These are phyloP conservation scores for Noctua fimbriata DNA, from an alignment of 2,888 invertebrate species.

Conservation along the genomic window DNA sequence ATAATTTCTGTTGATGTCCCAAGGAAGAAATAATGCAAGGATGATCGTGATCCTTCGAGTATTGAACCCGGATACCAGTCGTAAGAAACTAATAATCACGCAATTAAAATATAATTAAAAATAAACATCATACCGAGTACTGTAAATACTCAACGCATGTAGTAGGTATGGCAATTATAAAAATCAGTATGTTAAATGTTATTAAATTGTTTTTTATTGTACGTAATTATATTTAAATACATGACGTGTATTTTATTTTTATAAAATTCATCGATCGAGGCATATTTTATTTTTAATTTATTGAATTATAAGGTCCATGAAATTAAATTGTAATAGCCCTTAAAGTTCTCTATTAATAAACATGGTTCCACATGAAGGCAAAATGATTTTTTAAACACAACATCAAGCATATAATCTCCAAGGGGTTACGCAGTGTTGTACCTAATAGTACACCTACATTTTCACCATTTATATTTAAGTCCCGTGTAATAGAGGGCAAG, in stretches of 20 bases:
- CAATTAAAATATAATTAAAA: conserved; percentile 54
- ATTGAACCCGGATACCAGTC: conserved; percentile 45
- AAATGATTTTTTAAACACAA: background rate
- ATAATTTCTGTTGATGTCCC: background rate
- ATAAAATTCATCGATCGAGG: conserved; percentile 14
- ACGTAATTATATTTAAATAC: conserved; percentile 39
- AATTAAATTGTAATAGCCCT: conserved; percentile 11
- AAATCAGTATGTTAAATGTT: conserved; percentile 43
- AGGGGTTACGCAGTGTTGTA: background rate
- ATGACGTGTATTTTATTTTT: conserved; percentile 31
- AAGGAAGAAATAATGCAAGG: conserved; percentile 9
- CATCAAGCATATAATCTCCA: background rate
- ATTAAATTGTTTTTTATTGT: conserved; percentile 46
- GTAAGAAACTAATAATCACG: background rate
- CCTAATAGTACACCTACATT: background rate
- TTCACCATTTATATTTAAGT: background rate
- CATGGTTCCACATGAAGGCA: background rate
- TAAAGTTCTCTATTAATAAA: background rate
- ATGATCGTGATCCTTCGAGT: conserved; percentile 15
- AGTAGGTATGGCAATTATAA: conserved; percentile 42
- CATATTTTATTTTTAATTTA: conserved; percentile 34
- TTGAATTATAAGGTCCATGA: conserved; percentile 47
- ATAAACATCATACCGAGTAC: conserved; percentile 25
- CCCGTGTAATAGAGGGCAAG: background rate
- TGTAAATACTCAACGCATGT: conserved; percentile 18